Evolutionary conservation across 2,797 vertebrate species (phyloP).

Genomic region (Hemitrygon akajei): DNA sequence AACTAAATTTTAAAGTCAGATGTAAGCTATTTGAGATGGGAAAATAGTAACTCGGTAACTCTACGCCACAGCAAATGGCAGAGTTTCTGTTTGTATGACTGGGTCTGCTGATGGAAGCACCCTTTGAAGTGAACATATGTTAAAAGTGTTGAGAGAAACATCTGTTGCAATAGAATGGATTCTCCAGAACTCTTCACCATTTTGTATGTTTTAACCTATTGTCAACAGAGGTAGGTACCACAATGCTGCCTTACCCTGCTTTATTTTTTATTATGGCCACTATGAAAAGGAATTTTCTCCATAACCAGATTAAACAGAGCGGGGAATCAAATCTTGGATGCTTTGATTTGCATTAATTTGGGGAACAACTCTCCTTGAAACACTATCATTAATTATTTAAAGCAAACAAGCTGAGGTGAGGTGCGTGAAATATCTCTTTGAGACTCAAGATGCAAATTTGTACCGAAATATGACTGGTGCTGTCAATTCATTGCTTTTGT

Average conservation of each 20-base stretch:
- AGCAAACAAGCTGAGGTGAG: not conserved
- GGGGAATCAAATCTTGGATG: not conserved
- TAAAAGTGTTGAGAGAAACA: not conserved
- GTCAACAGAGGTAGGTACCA: not conserved
- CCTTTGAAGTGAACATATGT: not conserved
- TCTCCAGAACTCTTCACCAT: not conserved
- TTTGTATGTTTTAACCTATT: not conserved
- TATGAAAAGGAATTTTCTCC: not conserved
- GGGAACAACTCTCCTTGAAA: not conserved
- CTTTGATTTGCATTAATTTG: not conserved
- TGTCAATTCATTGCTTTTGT: not conserved
- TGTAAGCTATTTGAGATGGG: not conserved
- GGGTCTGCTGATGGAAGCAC: not conserved
- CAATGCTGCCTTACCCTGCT: not conserved
- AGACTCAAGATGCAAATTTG: not conserved
- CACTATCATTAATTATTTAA: not conserved
- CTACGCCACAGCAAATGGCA: not conserved
- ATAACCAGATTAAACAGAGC: too few relatives aligned
- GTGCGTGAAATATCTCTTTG: not conserved
- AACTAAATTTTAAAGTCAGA: not conserved
- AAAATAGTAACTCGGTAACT: not conserved
- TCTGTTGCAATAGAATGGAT: not conserved
- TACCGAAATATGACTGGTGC: not conserved
- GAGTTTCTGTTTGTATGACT: not conserved
- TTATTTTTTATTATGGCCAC: not conserved